These are phyloP conservation scores for Acromyrmex echinatior DNA, from an alignment of 1,140 invertebrate genomes.

Conservation along the genomic window DNA sequence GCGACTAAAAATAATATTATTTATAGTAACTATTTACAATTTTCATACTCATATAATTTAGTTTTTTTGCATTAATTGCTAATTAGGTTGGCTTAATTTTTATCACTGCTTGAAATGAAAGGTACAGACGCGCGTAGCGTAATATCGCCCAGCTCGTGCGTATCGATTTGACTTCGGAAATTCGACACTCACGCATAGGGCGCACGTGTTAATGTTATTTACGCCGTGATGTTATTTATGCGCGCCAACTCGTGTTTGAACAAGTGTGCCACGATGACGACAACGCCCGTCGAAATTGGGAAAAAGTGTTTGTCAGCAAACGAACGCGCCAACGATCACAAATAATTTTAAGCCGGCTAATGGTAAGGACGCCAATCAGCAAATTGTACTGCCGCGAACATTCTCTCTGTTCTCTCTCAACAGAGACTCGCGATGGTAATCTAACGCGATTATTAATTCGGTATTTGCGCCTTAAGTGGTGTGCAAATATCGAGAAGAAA, in stretches of 20 bases:
- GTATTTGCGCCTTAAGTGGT: slow-evolving; percentile 32
- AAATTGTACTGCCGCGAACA: slow-evolving; percentile 26
- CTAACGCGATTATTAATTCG: slow-evolving; percentile 59
- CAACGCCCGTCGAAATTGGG: slow-evolving; percentile 69
- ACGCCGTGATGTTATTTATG: slow-evolving; percentile 76
- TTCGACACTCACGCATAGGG: slow-evolving; percentile 41
- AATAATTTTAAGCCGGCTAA: slow-evolving; percentile 72
- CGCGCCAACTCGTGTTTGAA: slow-evolving; percentile 70
- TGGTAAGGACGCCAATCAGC: slow-evolving; percentile 47
- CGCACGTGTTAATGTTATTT: slow-evolving; percentile 75
- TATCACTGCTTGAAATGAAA: not conserved
- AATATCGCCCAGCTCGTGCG: not conserved
- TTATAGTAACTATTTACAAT: slow-evolving; percentile 10
- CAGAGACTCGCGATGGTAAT: slow-evolving; percentile 12
- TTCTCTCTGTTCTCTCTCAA: slow-evolving; percentile 3
- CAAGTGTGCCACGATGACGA: slow-evolving; percentile 76
- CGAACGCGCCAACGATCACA: slow-evolving; percentile 65
- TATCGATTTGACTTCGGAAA: slow-evolving; percentile 55
- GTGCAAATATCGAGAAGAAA: slow-evolving; percentile 38
- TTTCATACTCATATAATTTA: not conserved
- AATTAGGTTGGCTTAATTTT: slow-evolving; percentile 8
- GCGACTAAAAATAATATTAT: not conserved
- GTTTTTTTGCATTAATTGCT: not conserved
- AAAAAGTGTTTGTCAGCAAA: slow-evolving; percentile 73
- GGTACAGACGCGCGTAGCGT: not conserved